Percentiles rank a stretch among this genome's conserved stretches.
phyloP scores from a whole-genome alignment of 30 jellyfish, hydroid and myxozoan genomes.

The Cassiopea andromeda region DNA sequence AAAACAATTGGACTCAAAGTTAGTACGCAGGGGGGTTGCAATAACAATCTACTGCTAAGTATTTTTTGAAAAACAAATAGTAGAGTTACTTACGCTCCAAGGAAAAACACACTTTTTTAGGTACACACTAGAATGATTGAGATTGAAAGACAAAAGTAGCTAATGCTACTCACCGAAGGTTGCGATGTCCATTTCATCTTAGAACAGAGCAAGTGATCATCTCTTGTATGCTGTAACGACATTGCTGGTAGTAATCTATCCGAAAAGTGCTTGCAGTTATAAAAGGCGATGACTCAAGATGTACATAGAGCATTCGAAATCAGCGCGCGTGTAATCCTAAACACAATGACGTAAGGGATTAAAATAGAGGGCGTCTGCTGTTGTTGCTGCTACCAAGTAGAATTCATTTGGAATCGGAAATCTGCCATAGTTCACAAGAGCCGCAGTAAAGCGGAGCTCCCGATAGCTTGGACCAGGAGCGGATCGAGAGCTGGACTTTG shows the following conservation, averaged over 20 bases:
- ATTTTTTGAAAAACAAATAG: not conserved
- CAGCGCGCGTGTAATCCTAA: slow-evolving; percentile 28
- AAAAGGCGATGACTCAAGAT: not conserved
- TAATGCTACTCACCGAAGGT: slow-evolving; percentile 49
- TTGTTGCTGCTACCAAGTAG: too few relatives aligned
- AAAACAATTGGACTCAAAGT: too few relatives aligned
- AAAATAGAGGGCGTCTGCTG: not conserved
- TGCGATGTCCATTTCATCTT: slow-evolving; percentile 60
- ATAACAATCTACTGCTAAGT: too few relatives aligned
- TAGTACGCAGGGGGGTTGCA: too few relatives aligned
- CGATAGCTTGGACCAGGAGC: too few relatives aligned
- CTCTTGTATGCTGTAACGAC: slow-evolving; percentile 52
- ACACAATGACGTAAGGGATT: slow-evolving; percentile 20
- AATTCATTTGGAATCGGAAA: too few relatives aligned
- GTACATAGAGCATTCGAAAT: not conserved
- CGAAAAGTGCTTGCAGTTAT: not conserved
- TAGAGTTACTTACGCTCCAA: not conserved
- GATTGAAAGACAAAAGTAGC: not conserved
- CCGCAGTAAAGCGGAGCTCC: too few relatives aligned
- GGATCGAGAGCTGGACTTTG: too few relatives aligned
- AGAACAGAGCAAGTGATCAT: slow-evolving; percentile 19
- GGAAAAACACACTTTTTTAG: not conserved
- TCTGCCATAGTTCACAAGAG: too few relatives aligned
- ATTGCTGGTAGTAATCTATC: not conserved
- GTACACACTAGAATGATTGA: not conserved